Base-by-base conservation (phyloP, 2,888 invertebrate genomes). In the Cheilosia impressa region DNA sequence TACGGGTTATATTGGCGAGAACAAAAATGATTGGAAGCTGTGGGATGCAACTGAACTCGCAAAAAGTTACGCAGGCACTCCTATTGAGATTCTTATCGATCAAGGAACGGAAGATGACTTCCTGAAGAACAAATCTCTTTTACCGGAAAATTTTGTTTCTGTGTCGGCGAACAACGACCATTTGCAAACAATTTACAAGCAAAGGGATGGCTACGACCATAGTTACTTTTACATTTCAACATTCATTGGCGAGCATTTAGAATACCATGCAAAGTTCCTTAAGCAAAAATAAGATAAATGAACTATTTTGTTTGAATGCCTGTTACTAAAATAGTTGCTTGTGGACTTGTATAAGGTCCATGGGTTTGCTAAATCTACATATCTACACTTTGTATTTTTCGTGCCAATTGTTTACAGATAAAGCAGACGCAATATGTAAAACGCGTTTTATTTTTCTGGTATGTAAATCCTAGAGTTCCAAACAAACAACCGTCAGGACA, bases 211-310 rank as follows among this genome's bases (percentile, higher is more conserved):
- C 17, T 99, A 99, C 90, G 98, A 99, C 91, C 99, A 99, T 93
- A 96, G 97, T 58, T 99, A 99, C 90, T 99, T 95, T 90, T 98
- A 97, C 90, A 96, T 99, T 87, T 94, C 98, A 0, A 95, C 97
- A 0, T 99, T 97, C 92, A 95, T 99, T 68, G 96, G 95, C 52
- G 98, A 99, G 38, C 71, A 71, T 34, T 3, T 71, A 2, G 45
- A 38, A 0, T 97, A 98, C 92, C 99, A 99, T 92, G 95, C 96
- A 3, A 95, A 96, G 90, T 94, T 95, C 91, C 94, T 98, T 19
- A 95, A 94, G n/a, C 9, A 45, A 47, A 4, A 63, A 7, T 57
- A 15, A 58, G 1, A 43, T 19, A 5, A n/a, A n/a, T 0, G 7
- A 2, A 31, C 31, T 15, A 9, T 9, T 13, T 27, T 43, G 4